Evolutionary conservation across 1,140 invertebrate species (phyloP).

Genomic region (Pectinophora gossypiella): DNA sequence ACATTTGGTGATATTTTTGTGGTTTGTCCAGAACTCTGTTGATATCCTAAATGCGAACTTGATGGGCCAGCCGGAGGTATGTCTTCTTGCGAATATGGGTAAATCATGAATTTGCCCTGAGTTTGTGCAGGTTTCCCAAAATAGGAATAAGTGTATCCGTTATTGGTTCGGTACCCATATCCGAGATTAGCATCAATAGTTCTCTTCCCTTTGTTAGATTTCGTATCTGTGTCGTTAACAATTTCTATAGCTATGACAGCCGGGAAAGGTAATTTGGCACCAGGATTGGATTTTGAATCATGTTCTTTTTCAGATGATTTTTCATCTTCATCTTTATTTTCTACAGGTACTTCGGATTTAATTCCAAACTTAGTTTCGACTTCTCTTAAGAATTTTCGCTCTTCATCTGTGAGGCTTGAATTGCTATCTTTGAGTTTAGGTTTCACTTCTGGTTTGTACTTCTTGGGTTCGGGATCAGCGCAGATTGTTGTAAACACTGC

Average conservation of each 20-base stretch:
- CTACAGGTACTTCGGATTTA: constrained; percentile 44
- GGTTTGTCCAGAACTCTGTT: not conserved
- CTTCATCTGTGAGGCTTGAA: constrained; percentile 52
- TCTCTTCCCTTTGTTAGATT: constrained; percentile 71
- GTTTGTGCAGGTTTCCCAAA: constrained; percentile 63
- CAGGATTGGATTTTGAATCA: not conserved
- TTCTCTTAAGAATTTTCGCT: constrained; percentile 66
- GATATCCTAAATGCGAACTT: not conserved
- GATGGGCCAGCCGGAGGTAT: constrained; percentile 45
- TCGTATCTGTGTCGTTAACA: constrained; percentile 70
- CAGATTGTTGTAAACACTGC: constrained; percentile 23
- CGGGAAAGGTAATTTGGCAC: constrained; percentile 48
- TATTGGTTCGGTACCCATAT: constrained; percentile 72
- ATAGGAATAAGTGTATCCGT: constrained; percentile 71
- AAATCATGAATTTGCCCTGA: constrained; percentile 76
- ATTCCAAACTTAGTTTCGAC: constrained; percentile 71
- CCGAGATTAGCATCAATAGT: constrained; percentile 77
- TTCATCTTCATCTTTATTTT: constrained; percentile 25
- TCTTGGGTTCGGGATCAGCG: constrained; percentile 56
- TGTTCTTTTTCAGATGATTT: constrained; percentile 20
- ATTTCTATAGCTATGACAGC: constrained; percentile 78
- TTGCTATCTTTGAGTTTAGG: constrained; percentile 39
- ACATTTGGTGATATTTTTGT: constrained; percentile 39
- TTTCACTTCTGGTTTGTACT: constrained; percentile 48
- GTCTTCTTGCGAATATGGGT: constrained; percentile 78